phyloP scores from a whole-genome alignment of 35 echinoderm and acorn worm species.

The Amphiura filiformis region DNA sequence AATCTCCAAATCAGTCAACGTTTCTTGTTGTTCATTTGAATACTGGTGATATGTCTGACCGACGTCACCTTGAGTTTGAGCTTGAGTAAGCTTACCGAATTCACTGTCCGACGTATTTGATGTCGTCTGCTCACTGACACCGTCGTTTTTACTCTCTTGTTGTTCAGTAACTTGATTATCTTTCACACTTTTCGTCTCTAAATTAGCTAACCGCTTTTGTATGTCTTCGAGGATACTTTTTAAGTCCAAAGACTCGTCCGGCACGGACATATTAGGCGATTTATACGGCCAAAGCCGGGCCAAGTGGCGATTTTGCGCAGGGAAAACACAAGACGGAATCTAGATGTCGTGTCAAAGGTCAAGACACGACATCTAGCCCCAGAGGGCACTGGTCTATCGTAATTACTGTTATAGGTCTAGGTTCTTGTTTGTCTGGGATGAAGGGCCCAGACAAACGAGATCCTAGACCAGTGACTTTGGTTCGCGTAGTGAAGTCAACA shows the following conservation, averaged over 20 bases:
- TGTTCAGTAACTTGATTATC: not conserved
- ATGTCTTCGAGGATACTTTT: not conserved
- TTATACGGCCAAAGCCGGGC: not conserved
- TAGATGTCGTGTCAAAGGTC: too few species aligned
- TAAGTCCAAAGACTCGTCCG: not conserved
- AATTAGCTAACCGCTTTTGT: not conserved
- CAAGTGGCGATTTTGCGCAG: too few species aligned
- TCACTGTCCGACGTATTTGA: not conserved
- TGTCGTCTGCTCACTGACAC: not conserved
- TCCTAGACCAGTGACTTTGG: too few species aligned
- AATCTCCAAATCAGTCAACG: conserved; percentile 5
- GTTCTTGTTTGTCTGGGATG: too few species aligned
- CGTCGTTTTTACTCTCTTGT: not conserved
- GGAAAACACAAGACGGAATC: too few species aligned
- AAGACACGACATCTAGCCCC: too few species aligned
- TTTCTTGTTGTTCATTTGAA: not conserved
- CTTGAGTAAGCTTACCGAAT: not conserved
- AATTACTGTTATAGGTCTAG: too few species aligned
- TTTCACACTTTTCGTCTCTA: not conserved
- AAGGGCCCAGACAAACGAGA: too few species aligned
- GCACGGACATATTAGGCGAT: not conserved
- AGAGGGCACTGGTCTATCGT: too few species aligned
- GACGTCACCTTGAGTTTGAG: not conserved
- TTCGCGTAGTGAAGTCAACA: too few species aligned
- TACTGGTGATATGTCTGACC: not conserved